Base-by-base conservation (phyloP, 2,113 vertebrate genomes). In the Speoplatyrhinus poulsoni region DNA sequence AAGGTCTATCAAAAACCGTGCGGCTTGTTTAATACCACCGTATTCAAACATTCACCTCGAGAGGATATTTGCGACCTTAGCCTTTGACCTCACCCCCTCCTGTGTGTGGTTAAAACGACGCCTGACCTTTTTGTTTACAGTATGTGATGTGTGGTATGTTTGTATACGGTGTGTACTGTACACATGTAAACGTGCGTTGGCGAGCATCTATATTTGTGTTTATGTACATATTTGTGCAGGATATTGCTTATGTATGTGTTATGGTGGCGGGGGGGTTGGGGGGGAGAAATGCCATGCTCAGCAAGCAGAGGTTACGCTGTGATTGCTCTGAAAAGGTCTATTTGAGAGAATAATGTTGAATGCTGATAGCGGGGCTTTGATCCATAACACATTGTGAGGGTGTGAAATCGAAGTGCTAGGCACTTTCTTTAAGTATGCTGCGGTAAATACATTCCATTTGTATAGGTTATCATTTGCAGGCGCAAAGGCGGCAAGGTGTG, bases 331-430 rank as follows among this genome's bases (percentile, higher is more conserved):
- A 11, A 47, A 67, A 63, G 72, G 76, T 74, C 62, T 69, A 10
- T 78, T 82, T 65, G 72, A 73, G 77, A 79, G 86, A 77, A 86
- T 82, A 79, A 85, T 71, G 79, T 76, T 47, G 79, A 79, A 81
- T 83, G 86, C 79, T 87, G 89, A 90, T 83, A 80, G 81, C 76
- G 32, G 81, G 72, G 77, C 85, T 85, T 85, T 89, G 84, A 88
- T 85, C 87, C 80, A 70, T 82, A 81, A 87, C 88, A 77, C 70
- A 81, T 80, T 86, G 81, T 85, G 80, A 83, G 81, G 13, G 49
- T 84, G 75, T 85, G 87, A 88, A 86, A 89, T 81, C 83, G 75
- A 59, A 85, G 75, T 52, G 81, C 79, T 50, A 33, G 68, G 82
- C 81, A 63, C 80, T 90, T 82, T 85, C 66, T 79, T 75, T 82